Base-by-base conservation (phyloP, 2,113 vertebrate species). In the Lipophrys pholis region DNA sequence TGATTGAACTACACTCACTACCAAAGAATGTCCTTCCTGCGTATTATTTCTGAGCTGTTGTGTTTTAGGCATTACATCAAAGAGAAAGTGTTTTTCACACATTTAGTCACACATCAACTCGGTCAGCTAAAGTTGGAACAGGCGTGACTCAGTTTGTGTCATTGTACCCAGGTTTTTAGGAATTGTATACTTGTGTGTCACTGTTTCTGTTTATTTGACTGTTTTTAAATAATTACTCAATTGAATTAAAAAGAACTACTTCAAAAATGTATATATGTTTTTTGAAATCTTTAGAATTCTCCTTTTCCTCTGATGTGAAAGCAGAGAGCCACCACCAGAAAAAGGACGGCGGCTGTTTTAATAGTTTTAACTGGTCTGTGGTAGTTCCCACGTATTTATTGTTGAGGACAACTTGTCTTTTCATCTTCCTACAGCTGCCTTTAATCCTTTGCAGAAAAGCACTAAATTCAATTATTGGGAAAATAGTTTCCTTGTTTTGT, bases 391-490 rank as follows among this genome's bases (percentile, higher is more conserved):
- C 69, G 51, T 82, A 76, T 79, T 87, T 80, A 74, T 76, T 66
- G 38, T 69, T 83, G 82, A 74, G 77, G 69, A 83, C 80, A 85
- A 70, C 67, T 73, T 60, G 65, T 48, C 72, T 68, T 83, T 87
- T 88, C 62, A 82, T 86, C 66, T 82, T 57, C 49, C 50, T 80
- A 30, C 84, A 91, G 87, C 89, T 90, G 89, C 75, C 69, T 85
- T 81, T 85, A 89, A 92, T 92, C 59, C 40, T 69, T 50, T 65
- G 39, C 73, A 85, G 80, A 87, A 71, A 77, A 52, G 46, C 64
- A 61, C 45, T 45, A 62, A 76, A 82, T 76, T 69, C 45, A 82
- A 68, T 80, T 80, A 78, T 30, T 30, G 21, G 14, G 65, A 56
- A 72, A 84, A 87, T 85, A 71, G 51, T 84, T 86, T 78, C 57